Percentiles rank a stretch among this genome's conserved stretches.
Evolutionary conservation across 1,140 invertebrate genomes (phyloP).

Genomic region (Penaeus vannamei): DNA sequence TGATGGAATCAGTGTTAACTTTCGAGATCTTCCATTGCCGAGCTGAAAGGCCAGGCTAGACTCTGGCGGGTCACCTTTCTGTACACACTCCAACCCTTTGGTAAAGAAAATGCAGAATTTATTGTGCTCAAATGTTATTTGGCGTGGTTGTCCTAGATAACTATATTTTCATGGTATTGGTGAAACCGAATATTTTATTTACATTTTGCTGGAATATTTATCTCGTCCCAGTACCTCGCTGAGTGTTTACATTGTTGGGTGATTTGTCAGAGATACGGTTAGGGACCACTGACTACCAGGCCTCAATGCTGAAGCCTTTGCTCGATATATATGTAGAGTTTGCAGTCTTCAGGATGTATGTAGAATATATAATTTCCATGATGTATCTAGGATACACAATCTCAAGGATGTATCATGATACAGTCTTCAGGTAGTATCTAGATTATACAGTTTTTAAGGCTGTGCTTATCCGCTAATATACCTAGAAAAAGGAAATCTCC

Average conservation of each 20-base stretch:
- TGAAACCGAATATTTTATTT: neutral
- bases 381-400: conserved; percentile 3
- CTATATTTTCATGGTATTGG: neutral
- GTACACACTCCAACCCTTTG: neutral
- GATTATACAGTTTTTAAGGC: no score
- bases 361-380: conserved; percentile 1
- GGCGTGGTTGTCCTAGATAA: neutral
- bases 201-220: no score
- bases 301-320: conserved; percentile 61
- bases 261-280: conserved; percentile 36
- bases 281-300: conserved; percentile 62
- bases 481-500: no score
- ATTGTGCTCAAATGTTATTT: neutral
- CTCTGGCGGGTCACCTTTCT: conserved; percentile 31
- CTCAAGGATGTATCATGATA: conserved; percentile 50
- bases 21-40: conserved; percentile 64
- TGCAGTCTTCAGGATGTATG: conserved; percentile 34
- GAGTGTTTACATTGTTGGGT: conserved; percentile 44
- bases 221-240: conserved; percentile 26
- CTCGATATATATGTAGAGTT: conserved; percentile 51
- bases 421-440: no score
- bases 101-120: neutral
- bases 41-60: conserved; percentile 50
- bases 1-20: conserved; percentile 64
- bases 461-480: no score